Base-by-base conservation (phyloP, 2,888 invertebrate genomes). In the Reticulitermes lucifugus region DNA sequence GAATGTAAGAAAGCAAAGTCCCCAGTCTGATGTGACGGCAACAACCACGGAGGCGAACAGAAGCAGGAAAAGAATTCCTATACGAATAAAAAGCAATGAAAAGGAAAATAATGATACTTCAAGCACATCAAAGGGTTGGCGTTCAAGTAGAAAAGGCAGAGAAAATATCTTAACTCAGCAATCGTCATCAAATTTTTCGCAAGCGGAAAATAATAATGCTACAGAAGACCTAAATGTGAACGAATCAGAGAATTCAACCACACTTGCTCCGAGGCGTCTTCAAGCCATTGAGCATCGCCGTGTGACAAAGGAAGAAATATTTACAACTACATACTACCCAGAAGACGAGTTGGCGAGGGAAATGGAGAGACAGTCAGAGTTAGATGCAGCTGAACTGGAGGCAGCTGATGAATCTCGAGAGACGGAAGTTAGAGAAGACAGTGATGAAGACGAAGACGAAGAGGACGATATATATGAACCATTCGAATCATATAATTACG, bases 251-350 rank as follows among this genome's bases (percentile, higher is more conserved):
- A 77, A 77, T 18, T 12, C 81, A 41, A 79, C 71, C 18, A 41
- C 75, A 14, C 14, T 29, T 1, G 41, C 75, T 0, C 73, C 80
- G 43, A 79, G 80, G 29, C 71, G 86, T 35, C 46, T 83, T 2
- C 79, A 83, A 41, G 83, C 88, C 0, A 75, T 89, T 75, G 89
- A 89, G 79, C 89, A 89, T 75, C 89, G 88, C 70, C 88, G 88
- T 12, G 88, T 89, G 21, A 88, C 89, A 0, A 89, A 89, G 46
- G 88, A 89, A 83, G 88, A 89, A 71, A 89, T 88, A 22, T 88
- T 89, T 51, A 89, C 88, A 1, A 88, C 89, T 82, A 88, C 88
- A 2, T 87, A 87, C 25, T 89, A 88, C 83, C 89, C 89, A 0
- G 83, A 87, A 18, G 77, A 82, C 29, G 86, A 77, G 46, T 46